Percentiles rank a stretch among this genome's conserved stretches.
phyloP scores from a whole-genome alignment of 2,888 invertebrate genomes.

The Zeuzera pyrina region DNA sequence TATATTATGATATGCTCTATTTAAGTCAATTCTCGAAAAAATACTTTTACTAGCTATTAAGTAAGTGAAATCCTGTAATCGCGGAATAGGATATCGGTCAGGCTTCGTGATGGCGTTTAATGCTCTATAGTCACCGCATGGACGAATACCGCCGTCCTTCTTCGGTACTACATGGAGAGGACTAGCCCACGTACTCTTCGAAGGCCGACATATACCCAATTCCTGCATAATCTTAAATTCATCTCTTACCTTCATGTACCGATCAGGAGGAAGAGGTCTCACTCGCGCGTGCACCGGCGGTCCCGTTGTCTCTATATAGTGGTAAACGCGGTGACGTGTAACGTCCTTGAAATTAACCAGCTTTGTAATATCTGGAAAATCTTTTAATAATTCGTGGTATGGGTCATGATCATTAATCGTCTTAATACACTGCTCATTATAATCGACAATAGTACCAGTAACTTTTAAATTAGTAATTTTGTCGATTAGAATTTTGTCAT shows the following conservation, averaged over 20 bases:
- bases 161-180: conserved; percentile 24
- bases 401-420: too few relatives aligned
- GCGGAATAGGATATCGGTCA: conserved; percentile 14
- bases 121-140: conserved; percentile 23
- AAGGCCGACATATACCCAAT: conserved; percentile 18
- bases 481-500: too few relatives aligned
- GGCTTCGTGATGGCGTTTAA: conserved; percentile 15
- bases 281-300: conserved; percentile 6
- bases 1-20: conserved; percentile 11
- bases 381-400: too few relatives aligned
- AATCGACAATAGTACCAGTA: too few relatives aligned
- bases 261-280: conserved; percentile 7
- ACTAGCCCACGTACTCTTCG: conserved; percentile 18
- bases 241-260: conserved; percentile 9
- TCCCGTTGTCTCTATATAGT: conserved; percentile 6
- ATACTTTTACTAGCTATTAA: conserved; percentile 8
- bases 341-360: not conserved
- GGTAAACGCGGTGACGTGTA: not conserved
- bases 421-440: too few relatives aligned
- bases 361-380: too few relatives aligned
- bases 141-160: conserved; percentile 15
- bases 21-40: conserved; percentile 9
- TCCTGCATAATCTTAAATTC: conserved; percentile 17
- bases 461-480: too few relatives aligned
- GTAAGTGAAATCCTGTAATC: conserved; percentile 12